Evolutionary conservation across 2,797 vertebrate genomes (phyloP).

Genomic region (Phataginus tetradactyla): DNA sequence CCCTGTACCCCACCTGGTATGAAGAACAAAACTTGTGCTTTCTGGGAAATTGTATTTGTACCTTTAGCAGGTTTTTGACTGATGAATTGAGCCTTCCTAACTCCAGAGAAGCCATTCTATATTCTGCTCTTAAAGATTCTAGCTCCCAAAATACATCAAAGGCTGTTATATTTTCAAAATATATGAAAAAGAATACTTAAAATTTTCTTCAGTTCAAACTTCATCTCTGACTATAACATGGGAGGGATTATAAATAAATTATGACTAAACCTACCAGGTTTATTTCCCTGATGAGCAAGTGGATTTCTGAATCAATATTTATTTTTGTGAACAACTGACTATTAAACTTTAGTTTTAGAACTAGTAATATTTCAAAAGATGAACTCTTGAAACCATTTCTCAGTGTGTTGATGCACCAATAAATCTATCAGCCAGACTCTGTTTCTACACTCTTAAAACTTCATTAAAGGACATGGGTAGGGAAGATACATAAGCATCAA

Average conservation of each 20-base stretch:
- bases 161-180: slow-evolving; percentile 52
- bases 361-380: slow-evolving; percentile 21
- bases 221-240: slow-evolving; percentile 59
- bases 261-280: slow-evolving; percentile 69
- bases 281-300: slow-evolving; percentile 58
- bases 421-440: not conserved
- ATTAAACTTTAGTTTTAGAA: slow-evolving; percentile 60
- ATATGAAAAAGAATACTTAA: slow-evolving; percentile 73
- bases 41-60: slow-evolving; percentile 34
- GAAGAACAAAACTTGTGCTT: not conserved
- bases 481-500: not conserved
- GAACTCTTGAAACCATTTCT: slow-evolving; percentile 23
- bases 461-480: not conserved
- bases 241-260: slow-evolving; percentile 73
- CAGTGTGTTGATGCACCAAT: not conserved
- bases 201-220: slow-evolving; percentile 47
- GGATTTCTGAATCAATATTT: slow-evolving; percentile 67
- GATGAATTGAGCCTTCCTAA: not conserved
- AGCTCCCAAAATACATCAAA: slow-evolving; percentile 63
- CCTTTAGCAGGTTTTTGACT: not conserved
- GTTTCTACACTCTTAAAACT: not conserved
- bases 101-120: slow-evolving; percentile 37
- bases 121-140: slow-evolving; percentile 21
- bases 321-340: slow-evolving; percentile 50
- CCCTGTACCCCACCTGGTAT: not conserved